Evolutionary conservation across 1,140 invertebrate genomes (phyloP).

Genomic region (Drosophila baimaii): DNA sequence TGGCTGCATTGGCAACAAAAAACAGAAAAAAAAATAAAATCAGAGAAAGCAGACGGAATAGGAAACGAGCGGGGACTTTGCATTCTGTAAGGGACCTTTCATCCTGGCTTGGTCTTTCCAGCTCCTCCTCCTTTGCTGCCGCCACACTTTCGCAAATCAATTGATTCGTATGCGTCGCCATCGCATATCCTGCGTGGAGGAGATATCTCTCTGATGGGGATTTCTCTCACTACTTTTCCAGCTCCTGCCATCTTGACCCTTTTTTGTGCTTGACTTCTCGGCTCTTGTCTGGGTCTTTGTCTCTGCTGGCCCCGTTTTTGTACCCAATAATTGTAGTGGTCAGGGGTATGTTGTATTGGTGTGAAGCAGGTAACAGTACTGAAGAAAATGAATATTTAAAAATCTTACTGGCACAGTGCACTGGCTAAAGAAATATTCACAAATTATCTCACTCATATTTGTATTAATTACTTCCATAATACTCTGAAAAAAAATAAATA

Average conservation of each 20-base stretch:
- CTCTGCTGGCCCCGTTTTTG: constrained; percentile 17
- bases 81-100: constrained; percentile 54
- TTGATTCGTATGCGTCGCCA: constrained; percentile 72
- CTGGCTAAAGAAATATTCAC: no score
- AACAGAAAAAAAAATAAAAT: constrained; percentile 19
- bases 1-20: constrained; percentile 79
- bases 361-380: neutral
- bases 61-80: constrained; percentile 58
- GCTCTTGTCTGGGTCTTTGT: constrained; percentile 49
- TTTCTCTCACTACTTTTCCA: constrained; percentile 16
- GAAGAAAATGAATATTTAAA: neutral
- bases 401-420: neutral
- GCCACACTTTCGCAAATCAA: constrained; percentile 59
- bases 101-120: constrained; percentile 16
- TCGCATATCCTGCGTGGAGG: constrained; percentile 58
- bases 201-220: constrained; percentile 1
- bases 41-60: constrained; percentile 22
- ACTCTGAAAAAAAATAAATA: no score
- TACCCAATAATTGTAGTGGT: neutral
- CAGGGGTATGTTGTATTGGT: neutral
- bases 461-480: no score
- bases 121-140: neutral
- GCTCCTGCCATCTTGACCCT: constrained; percentile 72
- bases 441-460: no score
- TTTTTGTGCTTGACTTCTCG: constrained; percentile 78